Evolutionary conservation across 1,140 invertebrate genomes (phyloP), one percentile per base, ranked within the genome.

Genomic region (Drosophila kohkoa): DNA sequence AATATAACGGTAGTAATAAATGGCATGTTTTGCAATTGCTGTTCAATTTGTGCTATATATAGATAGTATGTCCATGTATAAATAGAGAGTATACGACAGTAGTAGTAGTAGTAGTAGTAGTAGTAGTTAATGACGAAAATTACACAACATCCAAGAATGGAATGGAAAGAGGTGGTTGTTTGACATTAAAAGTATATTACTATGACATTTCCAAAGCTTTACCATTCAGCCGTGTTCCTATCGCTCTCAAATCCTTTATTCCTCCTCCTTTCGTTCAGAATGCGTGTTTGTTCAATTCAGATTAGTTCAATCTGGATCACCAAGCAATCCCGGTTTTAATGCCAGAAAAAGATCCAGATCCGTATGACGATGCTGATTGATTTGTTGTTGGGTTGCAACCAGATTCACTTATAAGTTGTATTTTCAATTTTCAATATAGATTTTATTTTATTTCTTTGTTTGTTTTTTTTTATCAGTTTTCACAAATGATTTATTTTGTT

Each of bases 121-220:
- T 57, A 46, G 72, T 74, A 69, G 83, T 87, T 87, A 87, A 87
- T 88, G 80, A 70, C 83, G 73, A 83, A 49, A 70, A 70, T 90
- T 85, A 85, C 86, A 90, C 85, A 90, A 89, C 86, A 89, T 89
- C 86, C 85, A 89, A 77, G 43, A 73, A 72, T 83, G 76, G 76
- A 70, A 75, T 76, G 77, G 62, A 59, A 72, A 57, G 28, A 59
- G 59, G 58, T 72, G 65, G 25, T 68, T 81, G 76, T 81, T 68
- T 76, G 59, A 79, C 76, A 86, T 64, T 77, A 74, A 82, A 54
- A 82, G 54, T 41, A 73, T 69, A 65, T 15, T 63, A 70, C 72
- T 45, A 57, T 57, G 35, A 75, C 59, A 77, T 79, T 71, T 76
- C 77, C 83, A 82, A 73, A 64, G 59, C 38, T 81, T 88, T 89